These are phyloP conservation scores for Procavia capensis DNA, from an alignment of 2,113 vertebrate genomes.

Conservation along the genomic window DNA sequence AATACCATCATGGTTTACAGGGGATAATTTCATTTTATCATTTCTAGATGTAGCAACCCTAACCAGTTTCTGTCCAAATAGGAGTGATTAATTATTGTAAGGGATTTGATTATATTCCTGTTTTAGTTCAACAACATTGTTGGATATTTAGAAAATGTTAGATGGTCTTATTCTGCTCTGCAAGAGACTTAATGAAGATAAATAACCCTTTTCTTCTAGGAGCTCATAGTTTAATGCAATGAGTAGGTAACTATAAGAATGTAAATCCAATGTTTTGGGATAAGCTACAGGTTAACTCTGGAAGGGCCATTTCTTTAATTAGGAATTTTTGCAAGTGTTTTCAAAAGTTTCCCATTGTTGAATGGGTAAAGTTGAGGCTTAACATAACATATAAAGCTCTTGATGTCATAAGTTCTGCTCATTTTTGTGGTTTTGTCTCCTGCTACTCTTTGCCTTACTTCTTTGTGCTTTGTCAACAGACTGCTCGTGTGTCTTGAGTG, in stretches of 20 bases:
- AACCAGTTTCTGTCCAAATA: not conserved
- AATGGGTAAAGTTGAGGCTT: not conserved
- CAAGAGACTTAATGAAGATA: not conserved
- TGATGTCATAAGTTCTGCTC: not conserved
- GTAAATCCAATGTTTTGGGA: not conserved
- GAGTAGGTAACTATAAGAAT: not conserved
- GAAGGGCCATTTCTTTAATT: not conserved
- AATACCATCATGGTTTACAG: not conserved
- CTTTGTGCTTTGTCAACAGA: not conserved
- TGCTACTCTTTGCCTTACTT: not conserved
- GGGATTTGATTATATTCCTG: not conserved
- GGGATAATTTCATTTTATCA: not conserved
- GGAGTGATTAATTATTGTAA: not conserved
- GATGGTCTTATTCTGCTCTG: not conserved
- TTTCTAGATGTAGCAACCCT: not conserved
- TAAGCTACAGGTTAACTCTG: not conserved
- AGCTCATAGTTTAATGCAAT: not conserved
- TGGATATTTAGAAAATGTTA: not conserved
- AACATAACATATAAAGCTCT: not conserved
- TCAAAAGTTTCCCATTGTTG: not conserved
- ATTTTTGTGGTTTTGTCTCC: not conserved
- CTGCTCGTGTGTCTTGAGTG: not conserved
- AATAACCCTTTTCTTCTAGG: not conserved
- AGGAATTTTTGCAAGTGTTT: not conserved
- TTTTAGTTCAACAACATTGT: slow-evolving; percentile 14